These are phyloP conservation scores for Sebastes variabilis DNA, from an alignment of 2,797 vertebrate species.

Conservation along the genomic window DNA sequence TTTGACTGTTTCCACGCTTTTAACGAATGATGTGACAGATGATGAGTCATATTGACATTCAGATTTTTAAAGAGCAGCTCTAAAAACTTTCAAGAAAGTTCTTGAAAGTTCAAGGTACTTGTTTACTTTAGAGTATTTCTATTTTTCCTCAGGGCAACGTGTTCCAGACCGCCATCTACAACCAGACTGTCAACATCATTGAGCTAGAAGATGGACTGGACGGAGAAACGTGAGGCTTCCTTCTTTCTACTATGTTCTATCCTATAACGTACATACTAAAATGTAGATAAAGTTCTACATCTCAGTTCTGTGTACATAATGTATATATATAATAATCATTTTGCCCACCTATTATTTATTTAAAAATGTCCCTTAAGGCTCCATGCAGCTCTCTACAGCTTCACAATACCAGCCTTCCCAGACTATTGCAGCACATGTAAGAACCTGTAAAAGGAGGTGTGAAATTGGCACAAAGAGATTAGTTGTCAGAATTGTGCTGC, in stretches of 20 bases:
- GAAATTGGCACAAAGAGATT: constrained; percentile 53
- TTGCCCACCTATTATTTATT: neutral
- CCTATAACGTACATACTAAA: neutral
- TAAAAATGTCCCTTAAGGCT: neutral
- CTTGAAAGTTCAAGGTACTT: neutral
- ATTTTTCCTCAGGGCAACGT: constrained; percentile 64
- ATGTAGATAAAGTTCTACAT: neutral
- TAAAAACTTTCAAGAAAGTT: neutral
- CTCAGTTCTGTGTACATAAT: neutral
- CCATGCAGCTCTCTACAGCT: neutral
- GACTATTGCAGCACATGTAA: constrained; percentile 26
- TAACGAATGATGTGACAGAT: neutral
- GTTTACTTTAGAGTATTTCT: neutral
- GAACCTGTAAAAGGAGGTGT: constrained; percentile 60
- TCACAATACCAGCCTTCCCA: constrained; percentile 26
- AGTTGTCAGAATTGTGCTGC: constrained; percentile 38
- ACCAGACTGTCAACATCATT: constrained; percentile 84
- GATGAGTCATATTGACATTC: neutral
- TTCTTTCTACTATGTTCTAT: neutral
- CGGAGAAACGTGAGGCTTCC: constrained; percentile 80
- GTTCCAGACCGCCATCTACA: constrained; percentile 83
- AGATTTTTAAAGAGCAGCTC: neutral
- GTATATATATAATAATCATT: neutral
- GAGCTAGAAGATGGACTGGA: constrained; percentile 84
- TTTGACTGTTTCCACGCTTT: neutral